Evolutionary conservation across 1,140 invertebrate genomes (phyloP).

Genomic region (Coelopa frigida): DNA sequence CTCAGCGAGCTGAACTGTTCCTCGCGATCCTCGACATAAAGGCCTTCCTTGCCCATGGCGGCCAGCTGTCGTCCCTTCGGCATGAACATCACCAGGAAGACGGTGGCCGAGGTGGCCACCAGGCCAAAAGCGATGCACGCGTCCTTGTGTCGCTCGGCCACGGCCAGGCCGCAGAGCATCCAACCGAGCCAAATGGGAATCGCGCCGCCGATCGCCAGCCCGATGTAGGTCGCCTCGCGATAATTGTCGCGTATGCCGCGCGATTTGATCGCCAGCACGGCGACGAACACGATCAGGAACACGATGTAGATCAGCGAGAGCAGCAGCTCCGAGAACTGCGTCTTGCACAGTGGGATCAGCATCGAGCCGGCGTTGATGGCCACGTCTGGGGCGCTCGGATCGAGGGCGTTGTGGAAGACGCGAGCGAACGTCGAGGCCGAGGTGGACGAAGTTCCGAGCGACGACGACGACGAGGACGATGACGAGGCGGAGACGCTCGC

Average conservation of each 20-base stretch:
- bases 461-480: neutral
- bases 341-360: constrained; percentile 53
- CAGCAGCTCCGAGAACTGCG: constrained; percentile 61
- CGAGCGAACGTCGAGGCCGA: constrained; percentile 15
- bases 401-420: constrained; percentile 34
- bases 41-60: constrained; percentile 75
- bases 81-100: constrained; percentile 89
- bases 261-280: constrained; percentile 73
- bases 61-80: constrained; percentile 87
- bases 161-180: constrained; percentile 65
- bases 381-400: constrained; percentile 27
- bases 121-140: constrained; percentile 83
- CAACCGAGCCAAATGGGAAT: constrained; percentile 84
- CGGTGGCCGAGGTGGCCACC: constrained; percentile 69
- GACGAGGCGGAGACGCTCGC: constrained; percentile 30
- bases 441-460: neutral
- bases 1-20: constrained; percentile 68
- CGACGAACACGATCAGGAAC: constrained; percentile 76
- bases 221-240: constrained; percentile 82
- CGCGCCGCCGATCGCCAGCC: constrained; percentile 71
- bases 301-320: constrained; percentile 74
- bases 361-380: constrained; percentile 31
- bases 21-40: constrained; percentile 70
- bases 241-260: constrained; percentile 88
- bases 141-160: constrained; percentile 70